Percentiles rank a stretch among this genome's conserved stretches.
Evolutionary conservation across 2,888 invertebrate genomes (phyloP).

Genomic region (Agriotes lineatus): DNA sequence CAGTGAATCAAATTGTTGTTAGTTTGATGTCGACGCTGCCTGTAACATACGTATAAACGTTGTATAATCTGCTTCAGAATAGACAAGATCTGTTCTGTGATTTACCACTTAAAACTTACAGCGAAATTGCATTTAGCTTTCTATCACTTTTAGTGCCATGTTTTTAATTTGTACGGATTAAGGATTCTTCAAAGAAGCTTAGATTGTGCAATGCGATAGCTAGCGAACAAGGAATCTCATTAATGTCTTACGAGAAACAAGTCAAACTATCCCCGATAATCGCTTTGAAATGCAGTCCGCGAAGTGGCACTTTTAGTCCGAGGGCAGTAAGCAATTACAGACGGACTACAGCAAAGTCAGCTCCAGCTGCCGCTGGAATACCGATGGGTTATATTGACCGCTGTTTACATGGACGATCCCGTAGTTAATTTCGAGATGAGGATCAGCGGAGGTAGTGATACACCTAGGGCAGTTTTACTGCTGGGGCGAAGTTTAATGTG

Average conservation of each 20-base stretch:
- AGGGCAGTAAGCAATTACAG: conserved; percentile 11
- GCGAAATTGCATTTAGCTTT: too few relatives aligned
- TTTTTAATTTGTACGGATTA: too few relatives aligned
- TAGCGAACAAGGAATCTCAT: neutral
- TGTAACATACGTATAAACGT: too few relatives aligned
- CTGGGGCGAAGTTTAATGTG: neutral
- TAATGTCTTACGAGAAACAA: neutral
- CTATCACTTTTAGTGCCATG: too few relatives aligned
- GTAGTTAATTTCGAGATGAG: conserved; percentile 12
- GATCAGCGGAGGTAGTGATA: conserved; percentile 5
- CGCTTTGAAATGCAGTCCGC: neutral
- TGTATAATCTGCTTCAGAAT: too few relatives aligned
- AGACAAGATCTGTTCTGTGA: too few relatives aligned
- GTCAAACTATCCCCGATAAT: conserved; percentile 1
- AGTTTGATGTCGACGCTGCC: too few relatives aligned
- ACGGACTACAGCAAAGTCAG: conserved; percentile 2
- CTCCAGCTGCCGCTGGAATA: neutral
- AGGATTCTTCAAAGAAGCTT: too few relatives aligned
- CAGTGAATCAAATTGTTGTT: too few relatives aligned
- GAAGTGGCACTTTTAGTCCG: neutral
- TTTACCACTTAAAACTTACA: too few relatives aligned
- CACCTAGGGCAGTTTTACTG: conserved; percentile 7
- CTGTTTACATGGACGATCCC: conserved; percentile 2
- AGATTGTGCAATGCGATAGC: neutral
- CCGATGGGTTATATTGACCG: neutral